Conservation (phyloP, 2,888 invertebrate species). For the Xylota segnis region DNA sequence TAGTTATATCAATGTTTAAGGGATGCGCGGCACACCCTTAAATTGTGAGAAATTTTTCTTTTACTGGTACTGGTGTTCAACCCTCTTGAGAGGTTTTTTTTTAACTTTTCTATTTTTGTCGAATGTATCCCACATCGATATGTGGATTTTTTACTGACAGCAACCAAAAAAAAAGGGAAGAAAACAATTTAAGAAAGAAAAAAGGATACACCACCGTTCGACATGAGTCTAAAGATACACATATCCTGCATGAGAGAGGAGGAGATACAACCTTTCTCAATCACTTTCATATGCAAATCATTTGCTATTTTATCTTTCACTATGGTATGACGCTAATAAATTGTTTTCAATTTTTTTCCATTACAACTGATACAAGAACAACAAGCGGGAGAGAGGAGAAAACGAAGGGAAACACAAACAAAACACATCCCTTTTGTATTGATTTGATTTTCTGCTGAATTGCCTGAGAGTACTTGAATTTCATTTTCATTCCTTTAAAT, state of each 20-base stretch:
- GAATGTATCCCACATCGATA: conserved; percentile 55
- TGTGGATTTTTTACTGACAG: conserved; percentile 29
- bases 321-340: conserved; percentile 75
- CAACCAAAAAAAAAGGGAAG: conserved; percentile 29
- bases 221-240: conserved; percentile 18
- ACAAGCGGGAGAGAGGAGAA: not conserved
- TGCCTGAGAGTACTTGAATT: conserved; percentile 71
- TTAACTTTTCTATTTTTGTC: not conserved
- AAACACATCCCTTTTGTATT: conserved; percentile 70
- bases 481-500: conserved; percentile 61
- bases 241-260: conserved; percentile 22
- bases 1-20: conserved; percentile 37
- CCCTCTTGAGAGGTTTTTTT: not conserved
- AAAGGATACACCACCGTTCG: conserved; percentile 14
- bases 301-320: conserved; percentile 76
- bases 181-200: conserved; percentile 69
- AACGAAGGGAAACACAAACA: conserved; percentile 21
- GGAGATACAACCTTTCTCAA: conserved; percentile 75
- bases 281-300: conserved; percentile 77
- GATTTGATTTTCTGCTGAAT: conserved; percentile 76
- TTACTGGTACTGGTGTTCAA: not conserved
- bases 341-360: conserved; percentile 56
- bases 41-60: conserved; percentile 25
- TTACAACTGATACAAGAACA: conserved; percentile 36
- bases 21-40: conserved; percentile 45